phyloP scores from a whole-genome alignment of 1,140 invertebrate species.

The Patella vulgata region DNA sequence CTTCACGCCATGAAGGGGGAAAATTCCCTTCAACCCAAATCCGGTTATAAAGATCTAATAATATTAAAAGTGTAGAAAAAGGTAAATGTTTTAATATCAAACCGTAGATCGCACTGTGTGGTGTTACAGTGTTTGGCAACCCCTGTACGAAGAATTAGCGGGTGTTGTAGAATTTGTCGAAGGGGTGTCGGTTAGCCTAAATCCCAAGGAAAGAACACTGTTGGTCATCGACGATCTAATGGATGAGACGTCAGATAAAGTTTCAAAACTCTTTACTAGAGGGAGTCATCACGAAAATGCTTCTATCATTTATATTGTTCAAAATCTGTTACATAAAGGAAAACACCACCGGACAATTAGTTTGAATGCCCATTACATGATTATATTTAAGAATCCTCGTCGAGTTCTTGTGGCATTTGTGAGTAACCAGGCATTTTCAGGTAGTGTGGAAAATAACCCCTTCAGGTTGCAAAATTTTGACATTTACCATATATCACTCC shows the following conservation, averaged over 20 bases:
- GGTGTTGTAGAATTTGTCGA: conserved; percentile 13
- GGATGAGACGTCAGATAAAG: conserved; percentile 12
- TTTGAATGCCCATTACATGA: conserved; percentile 33
- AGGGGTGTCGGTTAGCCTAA: background rate
- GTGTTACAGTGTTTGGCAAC: conserved; percentile 29
- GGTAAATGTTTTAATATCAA: too few relatives aligned
- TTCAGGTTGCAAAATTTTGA: too few relatives aligned
- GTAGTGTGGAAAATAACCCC: too few relatives aligned
- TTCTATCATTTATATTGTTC: conserved; percentile 24
- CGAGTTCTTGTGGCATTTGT: too few relatives aligned
- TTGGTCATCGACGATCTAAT: conserved; percentile 28
- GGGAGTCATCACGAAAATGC: conserved; percentile 21
- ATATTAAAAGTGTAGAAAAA: too few relatives aligned
- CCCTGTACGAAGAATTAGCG: background rate
- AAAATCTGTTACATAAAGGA: conserved; percentile 29
- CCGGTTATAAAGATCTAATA: too few relatives aligned
- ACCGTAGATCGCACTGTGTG: conserved; percentile 17
- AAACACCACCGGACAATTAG: conserved; percentile 34
- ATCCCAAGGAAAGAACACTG: background rate
- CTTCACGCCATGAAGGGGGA: too few relatives aligned
- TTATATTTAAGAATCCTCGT: conserved; percentile 34
- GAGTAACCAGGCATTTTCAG: too few relatives aligned
- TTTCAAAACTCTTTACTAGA: conserved; percentile 26
- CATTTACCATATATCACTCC: too few relatives aligned
- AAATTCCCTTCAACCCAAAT: too few relatives aligned